These are phyloP conservation scores for Dryobotodes eremita DNA, from an alignment of 2,888 invertebrate genomes.

Conservation along the genomic window DNA sequence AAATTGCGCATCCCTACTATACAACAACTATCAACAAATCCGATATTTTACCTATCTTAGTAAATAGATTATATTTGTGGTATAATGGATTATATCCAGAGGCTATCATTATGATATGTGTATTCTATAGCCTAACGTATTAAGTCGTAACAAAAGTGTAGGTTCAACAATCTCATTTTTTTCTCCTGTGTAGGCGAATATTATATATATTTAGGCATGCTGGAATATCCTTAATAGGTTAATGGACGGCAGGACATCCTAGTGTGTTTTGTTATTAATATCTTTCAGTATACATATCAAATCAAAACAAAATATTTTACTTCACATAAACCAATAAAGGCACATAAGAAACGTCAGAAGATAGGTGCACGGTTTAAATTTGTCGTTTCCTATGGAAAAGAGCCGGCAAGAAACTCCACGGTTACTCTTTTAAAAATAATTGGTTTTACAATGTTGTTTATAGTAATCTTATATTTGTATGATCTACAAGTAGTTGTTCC, in stretches of 20 bases:
- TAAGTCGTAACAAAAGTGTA: slow-evolving; percentile 12
- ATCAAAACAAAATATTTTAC: too few species aligned
- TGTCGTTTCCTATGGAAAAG: too few species aligned
- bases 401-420: too few species aligned
- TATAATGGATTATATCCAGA: slow-evolving; percentile 9
- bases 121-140: slow-evolving; percentile 9
- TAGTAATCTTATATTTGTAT: too few species aligned
- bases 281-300: neutral
- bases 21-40: slow-evolving; percentile 7
- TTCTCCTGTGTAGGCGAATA: neutral
- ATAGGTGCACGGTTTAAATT: too few species aligned
- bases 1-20: neutral
- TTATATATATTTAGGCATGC: slow-evolving; percentile 1
- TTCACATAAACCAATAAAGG: too few species aligned
- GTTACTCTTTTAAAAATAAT: too few species aligned
- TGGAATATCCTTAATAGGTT: slow-evolving; percentile 5
- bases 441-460: too few species aligned
- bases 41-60: neutral
- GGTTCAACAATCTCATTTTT: slow-evolving; percentile 7
- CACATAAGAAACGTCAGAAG: too few species aligned
- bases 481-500: too few species aligned
- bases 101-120: slow-evolving; percentile 6
- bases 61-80: neutral
- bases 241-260: neutral
- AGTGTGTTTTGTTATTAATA: slow-evolving; percentile 5